Evolutionary conservation across 2,888 invertebrate species (phyloP).

Genomic region (Sepioteuthis lessoniana): DNA sequence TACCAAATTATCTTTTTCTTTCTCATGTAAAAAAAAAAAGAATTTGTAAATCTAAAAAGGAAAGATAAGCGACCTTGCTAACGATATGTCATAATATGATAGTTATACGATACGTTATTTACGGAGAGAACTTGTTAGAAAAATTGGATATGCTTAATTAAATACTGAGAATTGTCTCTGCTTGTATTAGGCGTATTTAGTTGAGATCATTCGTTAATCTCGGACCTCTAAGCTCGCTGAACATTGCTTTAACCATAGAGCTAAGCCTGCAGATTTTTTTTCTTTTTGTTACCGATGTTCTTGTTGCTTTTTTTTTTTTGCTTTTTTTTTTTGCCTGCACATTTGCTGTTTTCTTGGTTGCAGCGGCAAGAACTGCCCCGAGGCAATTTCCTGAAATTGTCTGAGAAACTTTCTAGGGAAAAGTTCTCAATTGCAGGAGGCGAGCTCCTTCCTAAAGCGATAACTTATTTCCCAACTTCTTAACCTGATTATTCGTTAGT

Average conservation of each 20-base stretch:
- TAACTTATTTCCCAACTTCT: not conserved
- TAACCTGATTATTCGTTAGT: not conserved
- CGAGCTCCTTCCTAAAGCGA: not conserved
- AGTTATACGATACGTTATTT: no score
- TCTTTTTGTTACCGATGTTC: not conserved
- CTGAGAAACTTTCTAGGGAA: conserved; percentile 7
- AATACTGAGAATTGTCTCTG: no score
- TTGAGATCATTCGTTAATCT: not conserved
- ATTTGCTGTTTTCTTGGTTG: not conserved
- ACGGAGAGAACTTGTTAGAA: no score
- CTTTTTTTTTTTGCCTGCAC: not conserved
- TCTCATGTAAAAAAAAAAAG: no score
- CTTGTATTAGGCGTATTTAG: no score
- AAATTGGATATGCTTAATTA: no score
- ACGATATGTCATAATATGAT: no score
- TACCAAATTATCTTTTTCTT: no score
- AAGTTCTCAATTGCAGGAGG: not conserved
- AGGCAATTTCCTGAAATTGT: conserved; percentile 20
- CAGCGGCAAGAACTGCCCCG: not conserved
- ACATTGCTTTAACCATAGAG: not conserved
- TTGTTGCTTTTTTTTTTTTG: not conserved
- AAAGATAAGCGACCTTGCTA: no score
- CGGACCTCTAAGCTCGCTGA: not conserved
- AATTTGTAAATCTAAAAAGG: no score
- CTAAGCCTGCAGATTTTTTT: not conserved